Conservation (phyloP, 2,113 vertebrate genomes). For the Centropus unirufus region DNA sequence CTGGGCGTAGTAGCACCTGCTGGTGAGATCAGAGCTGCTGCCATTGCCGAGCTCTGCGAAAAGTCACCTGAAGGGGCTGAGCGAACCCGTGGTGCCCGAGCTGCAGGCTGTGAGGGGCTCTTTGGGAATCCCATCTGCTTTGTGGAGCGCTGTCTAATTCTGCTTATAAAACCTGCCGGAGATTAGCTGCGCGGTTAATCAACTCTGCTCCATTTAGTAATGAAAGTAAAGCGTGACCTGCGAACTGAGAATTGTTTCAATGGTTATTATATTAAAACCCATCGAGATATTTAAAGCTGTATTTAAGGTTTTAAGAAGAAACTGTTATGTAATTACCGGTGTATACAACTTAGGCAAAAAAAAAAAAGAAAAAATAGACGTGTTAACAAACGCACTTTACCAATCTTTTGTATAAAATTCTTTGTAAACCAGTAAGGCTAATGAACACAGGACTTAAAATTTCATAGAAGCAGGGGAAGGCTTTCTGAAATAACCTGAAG, state of each 20-base stretch:
- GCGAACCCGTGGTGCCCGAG: neutral
- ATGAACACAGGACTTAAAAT: neutral
- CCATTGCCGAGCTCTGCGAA: neutral
- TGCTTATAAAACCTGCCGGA: neutral
- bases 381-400: neutral
- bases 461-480: fast-evolving
- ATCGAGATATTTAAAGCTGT: neutral
- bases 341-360: neutral
- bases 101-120: neutral
- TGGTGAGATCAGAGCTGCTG: neutral
- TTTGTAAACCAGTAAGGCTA: neutral
- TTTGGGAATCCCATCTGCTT: neutral
- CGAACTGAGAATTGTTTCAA: neutral
- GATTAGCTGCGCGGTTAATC: slow-evolving; percentile 45
- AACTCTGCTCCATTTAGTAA: slow-evolving; percentile 1
- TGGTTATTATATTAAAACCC: neutral
- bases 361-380: neutral
- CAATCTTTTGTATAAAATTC: neutral
- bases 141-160: neutral
- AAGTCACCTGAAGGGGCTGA: slow-evolving; percentile 11
- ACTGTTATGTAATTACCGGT: neutral
- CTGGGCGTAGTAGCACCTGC: neutral
- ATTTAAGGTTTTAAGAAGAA: neutral
- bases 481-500: neutral
- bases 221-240: neutral